Evolutionary conservation across 2,888 invertebrate species (phyloP).

Genomic region (Tipula unca): DNA sequence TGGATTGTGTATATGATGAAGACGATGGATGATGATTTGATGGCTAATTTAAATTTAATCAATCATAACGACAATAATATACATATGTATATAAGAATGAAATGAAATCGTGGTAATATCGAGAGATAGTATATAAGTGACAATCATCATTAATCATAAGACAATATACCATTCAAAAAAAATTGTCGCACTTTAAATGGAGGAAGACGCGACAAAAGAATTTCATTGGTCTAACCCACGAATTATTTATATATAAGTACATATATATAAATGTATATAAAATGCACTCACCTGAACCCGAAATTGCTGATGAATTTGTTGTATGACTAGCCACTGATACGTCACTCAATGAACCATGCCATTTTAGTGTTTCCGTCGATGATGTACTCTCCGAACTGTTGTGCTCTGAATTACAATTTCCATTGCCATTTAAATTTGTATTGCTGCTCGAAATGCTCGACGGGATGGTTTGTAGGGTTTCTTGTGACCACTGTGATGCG

Average conservation of each 20-base stretch:
- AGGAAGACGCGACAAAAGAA: background rate
- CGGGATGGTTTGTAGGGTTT: slow-evolving; percentile 26
- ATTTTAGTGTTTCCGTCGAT: slow-evolving; percentile 70
- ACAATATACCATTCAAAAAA: background rate
- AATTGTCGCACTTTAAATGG: background rate
- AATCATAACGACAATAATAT: background rate
- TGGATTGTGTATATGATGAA: background rate
- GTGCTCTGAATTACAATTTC: slow-evolving; percentile 28
- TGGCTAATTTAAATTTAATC: background rate
- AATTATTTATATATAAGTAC: background rate
- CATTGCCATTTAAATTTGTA: slow-evolving; percentile 23
- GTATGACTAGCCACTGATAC: slow-evolving; percentile 54
- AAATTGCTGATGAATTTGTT: slow-evolving; percentile 44
- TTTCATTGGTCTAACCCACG: background rate
- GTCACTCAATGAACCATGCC: slow-evolving; percentile 69
- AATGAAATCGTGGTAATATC: background rate
- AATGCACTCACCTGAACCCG: slow-evolving; percentile 39
- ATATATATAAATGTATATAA: background rate
- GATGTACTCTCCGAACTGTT: slow-evolving; percentile 43
- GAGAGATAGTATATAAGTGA: background rate
- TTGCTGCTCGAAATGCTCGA: slow-evolving; percentile 27
- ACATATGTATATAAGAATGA: background rate
- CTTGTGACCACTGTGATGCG: slow-evolving; percentile 42
- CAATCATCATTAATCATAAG: background rate
- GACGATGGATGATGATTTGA: background rate